These are phyloP conservation scores for Nomada lathburiana DNA, from an alignment of 2,888 invertebrate species.

Conservation along the genomic window DNA sequence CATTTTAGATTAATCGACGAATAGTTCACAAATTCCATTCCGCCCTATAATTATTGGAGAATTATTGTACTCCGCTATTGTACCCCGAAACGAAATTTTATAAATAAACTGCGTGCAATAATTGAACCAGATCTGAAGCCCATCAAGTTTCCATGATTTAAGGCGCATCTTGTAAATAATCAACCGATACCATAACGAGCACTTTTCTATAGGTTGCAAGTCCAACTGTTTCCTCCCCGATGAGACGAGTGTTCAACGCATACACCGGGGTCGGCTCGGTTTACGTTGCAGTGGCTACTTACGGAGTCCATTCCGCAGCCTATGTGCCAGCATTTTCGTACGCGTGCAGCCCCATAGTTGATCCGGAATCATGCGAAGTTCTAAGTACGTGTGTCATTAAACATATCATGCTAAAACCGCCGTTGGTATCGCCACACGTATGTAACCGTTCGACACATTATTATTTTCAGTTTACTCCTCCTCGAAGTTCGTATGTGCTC, in stretches of 20 bases:
- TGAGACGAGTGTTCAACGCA: constrained; percentile 86
- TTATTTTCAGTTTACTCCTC: constrained; percentile 60
- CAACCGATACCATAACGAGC: not conserved
- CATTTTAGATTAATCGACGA: constrained; percentile 10
- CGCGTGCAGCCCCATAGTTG: constrained; percentile 86
- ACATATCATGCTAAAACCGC: not conserved
- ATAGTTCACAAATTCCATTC: not conserved
- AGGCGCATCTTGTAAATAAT: too few species aligned
- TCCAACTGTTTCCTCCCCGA: constrained; percentile 70
- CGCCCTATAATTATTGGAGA: not conserved
- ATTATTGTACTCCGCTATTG: too few species aligned
- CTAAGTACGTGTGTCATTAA: constrained; percentile 57
- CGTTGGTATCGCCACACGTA: not conserved
- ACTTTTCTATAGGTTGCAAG: constrained; percentile 76
- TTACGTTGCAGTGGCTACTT: constrained; percentile 86
- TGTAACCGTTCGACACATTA: constrained; percentile 18
- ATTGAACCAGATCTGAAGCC: too few species aligned
- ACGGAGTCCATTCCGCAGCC: constrained; percentile 85
- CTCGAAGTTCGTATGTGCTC: constrained; percentile 82
- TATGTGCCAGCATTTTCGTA: constrained; percentile 90
- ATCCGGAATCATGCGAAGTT: constrained; percentile 65
- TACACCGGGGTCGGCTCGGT: constrained; percentile 88
- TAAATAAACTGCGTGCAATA: too few species aligned
- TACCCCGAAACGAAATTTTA: too few species aligned
- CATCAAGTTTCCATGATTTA: too few species aligned